Percentiles rank a stretch among this genome's conserved stretches.
Evolutionary conservation across 2,797 vertebrate genomes (phyloP).

Genomic region (Macropus fuliginosus): DNA sequence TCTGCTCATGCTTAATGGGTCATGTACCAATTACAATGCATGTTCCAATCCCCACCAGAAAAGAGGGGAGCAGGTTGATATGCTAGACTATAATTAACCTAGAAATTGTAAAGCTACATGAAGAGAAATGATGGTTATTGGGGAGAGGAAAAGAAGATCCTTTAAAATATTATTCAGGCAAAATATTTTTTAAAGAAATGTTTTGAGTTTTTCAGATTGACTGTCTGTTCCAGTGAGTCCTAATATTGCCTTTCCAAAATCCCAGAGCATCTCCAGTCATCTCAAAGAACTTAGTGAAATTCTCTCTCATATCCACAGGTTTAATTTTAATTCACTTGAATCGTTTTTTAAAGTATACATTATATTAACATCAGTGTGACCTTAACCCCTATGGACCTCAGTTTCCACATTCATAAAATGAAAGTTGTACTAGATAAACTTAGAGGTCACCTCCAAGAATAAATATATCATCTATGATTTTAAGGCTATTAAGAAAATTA

Average conservation of each 20-base stretch:
- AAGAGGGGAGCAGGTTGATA: not conserved
- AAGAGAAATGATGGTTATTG: not conserved
- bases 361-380: not conserved
- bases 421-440: not conserved
- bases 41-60: not conserved
- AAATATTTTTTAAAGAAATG: not conserved
- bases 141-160: not conserved
- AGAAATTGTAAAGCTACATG: constrained; percentile 3
- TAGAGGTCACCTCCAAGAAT: not conserved
- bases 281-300: not conserved
- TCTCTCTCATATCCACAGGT: not conserved
- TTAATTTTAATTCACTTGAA: not conserved
- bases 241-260: constrained; percentile 4
- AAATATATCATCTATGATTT: not conserved
- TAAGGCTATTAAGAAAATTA: not conserved
- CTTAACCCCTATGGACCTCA: not conserved
- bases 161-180: not conserved
- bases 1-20: not conserved
- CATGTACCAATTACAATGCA: not conserved
- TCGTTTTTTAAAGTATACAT: not conserved
- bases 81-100: not conserved
- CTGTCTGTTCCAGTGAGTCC: not conserved
- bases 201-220: not conserved
- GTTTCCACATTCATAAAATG: not conserved
- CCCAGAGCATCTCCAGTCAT: not conserved